phyloP scores from a whole-genome alignment of 2,888 invertebrate genomes.

The Drosophila macrospina region DNA sequence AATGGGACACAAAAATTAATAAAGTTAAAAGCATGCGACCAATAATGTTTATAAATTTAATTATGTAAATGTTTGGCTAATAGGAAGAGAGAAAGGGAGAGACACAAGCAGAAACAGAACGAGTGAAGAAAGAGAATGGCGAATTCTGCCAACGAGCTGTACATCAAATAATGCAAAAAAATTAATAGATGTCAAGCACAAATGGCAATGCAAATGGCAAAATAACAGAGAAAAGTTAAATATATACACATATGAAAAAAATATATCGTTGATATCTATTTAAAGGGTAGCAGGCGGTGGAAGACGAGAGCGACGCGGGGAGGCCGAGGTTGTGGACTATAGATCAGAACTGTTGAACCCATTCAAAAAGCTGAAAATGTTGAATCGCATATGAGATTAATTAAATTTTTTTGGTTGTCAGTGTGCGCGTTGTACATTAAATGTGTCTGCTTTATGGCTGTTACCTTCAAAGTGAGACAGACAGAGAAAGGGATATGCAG shows the following conservation, averaged over 20 bases:
- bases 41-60: conserved; percentile 80
- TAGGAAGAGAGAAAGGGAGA: conserved; percentile 49
- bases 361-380: conserved; percentile 39
- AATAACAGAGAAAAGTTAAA: conserved; percentile 41
- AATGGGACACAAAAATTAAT: conserved; percentile 66
- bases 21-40: conserved; percentile 77
- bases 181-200: conserved; percentile 80
- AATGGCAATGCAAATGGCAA: conserved; percentile 65
- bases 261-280: conserved; percentile 33
- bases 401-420: conserved; percentile 75
- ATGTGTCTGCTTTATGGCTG: conserved; percentile 79
- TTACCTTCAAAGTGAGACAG: conserved; percentile 52
- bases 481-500: not conserved
- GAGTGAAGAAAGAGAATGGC: too few species aligned
- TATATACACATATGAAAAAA: conserved; percentile 37
- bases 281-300: not conserved
- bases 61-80: conserved; percentile 74
- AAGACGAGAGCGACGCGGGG: not conserved
- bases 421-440: conserved; percentile 60
- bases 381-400: conserved; percentile 75
- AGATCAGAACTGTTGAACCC: conserved; percentile 21
- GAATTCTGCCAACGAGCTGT: conserved; percentile 7
- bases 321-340: not conserved
- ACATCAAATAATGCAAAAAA: conserved; percentile 46
- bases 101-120: not conserved